Evolutionary conservation across 1,140 invertebrate species (phyloP).

Genomic region (Drosophila teissieri): DNA sequence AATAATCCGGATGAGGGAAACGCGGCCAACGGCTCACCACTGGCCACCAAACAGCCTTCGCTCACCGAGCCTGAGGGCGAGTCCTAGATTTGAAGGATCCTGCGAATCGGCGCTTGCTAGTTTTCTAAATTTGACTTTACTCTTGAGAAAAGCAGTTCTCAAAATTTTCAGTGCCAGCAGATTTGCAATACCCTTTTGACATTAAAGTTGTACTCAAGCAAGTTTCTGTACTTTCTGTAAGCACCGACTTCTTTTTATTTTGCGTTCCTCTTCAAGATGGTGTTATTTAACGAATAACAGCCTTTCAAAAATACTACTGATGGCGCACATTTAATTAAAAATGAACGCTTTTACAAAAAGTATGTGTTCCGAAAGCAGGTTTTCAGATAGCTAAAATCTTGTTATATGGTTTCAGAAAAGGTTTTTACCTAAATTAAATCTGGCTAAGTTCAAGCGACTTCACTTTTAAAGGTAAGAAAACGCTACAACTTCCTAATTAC

Average conservation of each 20-base stretch:
- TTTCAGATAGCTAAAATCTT: no score
- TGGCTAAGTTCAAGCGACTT: no score
- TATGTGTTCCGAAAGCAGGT: no score
- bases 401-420: no score
- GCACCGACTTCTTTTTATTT: not conserved
- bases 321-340: no score
- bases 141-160: not conserved
- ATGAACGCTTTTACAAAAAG: no score
- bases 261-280: not conserved
- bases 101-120: not conserved
- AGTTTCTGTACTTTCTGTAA: slow-evolving; percentile 4
- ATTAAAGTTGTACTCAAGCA: not conserved
- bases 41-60: slow-evolving; percentile 15
- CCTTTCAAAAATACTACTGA: no score
- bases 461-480: not conserved
- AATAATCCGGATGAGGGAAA: not conserved
- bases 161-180: slow-evolving; percentile 11
- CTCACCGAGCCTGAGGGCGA: slow-evolving; percentile 18
- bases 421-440: no score
- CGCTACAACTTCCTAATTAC: not conserved
- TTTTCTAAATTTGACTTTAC: not conserved
- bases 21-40: not conserved
- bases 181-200: not conserved
- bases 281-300: not conserved
- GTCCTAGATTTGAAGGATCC: slow-evolving; percentile 2